Base-by-base conservation (phyloP, 2,113 vertebrate genomes). In the Strigops habroptila region DNA sequence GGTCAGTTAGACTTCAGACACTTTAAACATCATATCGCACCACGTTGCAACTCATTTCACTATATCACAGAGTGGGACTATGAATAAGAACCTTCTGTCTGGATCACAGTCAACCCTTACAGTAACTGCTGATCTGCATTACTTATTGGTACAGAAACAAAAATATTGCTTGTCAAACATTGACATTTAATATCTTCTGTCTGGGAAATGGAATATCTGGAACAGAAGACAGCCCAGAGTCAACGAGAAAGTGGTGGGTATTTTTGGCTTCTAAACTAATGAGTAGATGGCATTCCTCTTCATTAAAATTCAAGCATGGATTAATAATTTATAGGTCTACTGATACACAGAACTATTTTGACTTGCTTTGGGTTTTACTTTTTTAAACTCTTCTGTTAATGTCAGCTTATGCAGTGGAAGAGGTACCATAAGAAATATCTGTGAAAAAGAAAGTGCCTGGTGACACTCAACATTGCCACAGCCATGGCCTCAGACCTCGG, bases 91-190 rank as follows among this genome's bases (percentile, higher is more conserved):
- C 35, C 69, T 76, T 96, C 55, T 52, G 37, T 77, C 88, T 91
- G 86, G 43, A 96, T 84, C 49, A 73, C 19, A 93, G 31, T 92
- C 81, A 92, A 92, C 37, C 52, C 77, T 95, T 68, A 75, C 39
- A 92, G 79, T 89, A 96, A 97, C 27, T 91, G 52, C 12, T 82
- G 73, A 84, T 96, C 49, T 83, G 48, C 60, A 83, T 86, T 89
- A 69, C 75, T 87, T 95, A 75, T 59, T 86, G 94, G 76, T 88
- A 86, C 17, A 80, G 65, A 44, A 82, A 85, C 24, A 94, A 82
- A 74, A 94, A 89, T 70, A 93, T 80, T 93, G 88, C 65, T 86
- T 95, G 88, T 95, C 92, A 94, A 73, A 91, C 59, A 90, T 14
- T 86, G 90, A 60, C 28, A 79, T 70, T 86, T 88, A 53, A 41